Evolutionary conservation across 2,113 vertebrate species (phyloP), one percentile per base, ranked within the genome.

Genomic region (Centrocercus urophasianus): DNA sequence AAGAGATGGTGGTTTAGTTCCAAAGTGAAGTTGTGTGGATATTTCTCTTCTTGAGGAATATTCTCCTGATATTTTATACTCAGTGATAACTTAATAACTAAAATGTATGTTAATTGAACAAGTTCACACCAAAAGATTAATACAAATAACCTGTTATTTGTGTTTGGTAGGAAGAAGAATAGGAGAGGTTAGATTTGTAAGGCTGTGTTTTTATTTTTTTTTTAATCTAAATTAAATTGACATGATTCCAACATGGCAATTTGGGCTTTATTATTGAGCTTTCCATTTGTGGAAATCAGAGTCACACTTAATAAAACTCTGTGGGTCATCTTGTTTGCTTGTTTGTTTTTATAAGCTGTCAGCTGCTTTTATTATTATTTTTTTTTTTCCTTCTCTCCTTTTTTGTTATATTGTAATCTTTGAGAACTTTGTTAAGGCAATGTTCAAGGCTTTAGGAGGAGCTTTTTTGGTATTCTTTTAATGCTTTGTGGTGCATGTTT

Each of bases 181-280:
- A 34, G 30, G 36, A 92, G 3, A 34, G 28, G 57, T 17, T 38
- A 9, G 12, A 38, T 71, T 15, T 82, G 4, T 45, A 87, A 85
- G 54, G 7, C 21, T 48, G 47, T 48, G 11, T 22, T 48, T 48
- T 48, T 22, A 22, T 48, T 48, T 22, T 22, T 45, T 47, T 47
- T 47, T 47, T 19, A 47, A 47, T 47, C 47, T 48, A 22, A 48
- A n/a, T 84, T 72, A 86, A 75, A 82, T 13, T 38, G 28, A 27
- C 56, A 15, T 6, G 6, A 2, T 0, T 2, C 14, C 14, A 64
- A 8, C 10, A 57, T 32, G 52, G 11, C 24, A 21, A 9, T 24
- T 48, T 65, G 27, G 38, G 17, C 17, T n/a, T 7, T 36, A 25
- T 5, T 64, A 12, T 43, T 87, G 74, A 67, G 25, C 27, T 75